Percentiles rank a stretch among this genome's conserved stretches.
These are phyloP conservation scores for Dicrostonyx torquatus DNA, from an alignment of 2,797 vertebrate species.

Conservation along the genomic window DNA sequence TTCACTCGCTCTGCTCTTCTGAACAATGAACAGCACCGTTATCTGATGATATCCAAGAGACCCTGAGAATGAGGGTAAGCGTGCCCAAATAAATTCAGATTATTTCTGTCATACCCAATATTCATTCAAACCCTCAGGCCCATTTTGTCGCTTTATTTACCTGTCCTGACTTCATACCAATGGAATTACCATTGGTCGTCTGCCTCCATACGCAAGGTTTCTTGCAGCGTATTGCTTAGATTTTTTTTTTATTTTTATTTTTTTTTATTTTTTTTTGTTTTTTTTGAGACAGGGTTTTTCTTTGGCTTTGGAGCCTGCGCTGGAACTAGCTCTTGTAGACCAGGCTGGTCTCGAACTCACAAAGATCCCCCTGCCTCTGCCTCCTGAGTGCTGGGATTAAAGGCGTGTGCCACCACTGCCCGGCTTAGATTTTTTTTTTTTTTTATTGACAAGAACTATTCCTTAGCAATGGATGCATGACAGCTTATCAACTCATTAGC, in stretches of 20 bases:
- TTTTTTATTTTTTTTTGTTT: no score
- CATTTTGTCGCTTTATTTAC: not conserved
- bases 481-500: not conserved
- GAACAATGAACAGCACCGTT: not conserved
- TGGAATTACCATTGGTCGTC: not conserved
- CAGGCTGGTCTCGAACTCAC: no score
- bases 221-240: not conserved
- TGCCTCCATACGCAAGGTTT: not conserved
- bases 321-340: no score
- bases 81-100: not conserved
- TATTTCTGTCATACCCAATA: not conserved
- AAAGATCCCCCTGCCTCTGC: no score
- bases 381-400: no score
- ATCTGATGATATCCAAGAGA: not conserved
- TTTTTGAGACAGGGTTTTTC: no score
- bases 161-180: not conserved
- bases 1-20: not conserved
- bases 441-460: not conserved
- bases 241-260: no score
- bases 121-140: not conserved
- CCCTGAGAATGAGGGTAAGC: not conserved
- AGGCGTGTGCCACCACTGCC: no score
- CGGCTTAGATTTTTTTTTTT: no score
- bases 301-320: no score
- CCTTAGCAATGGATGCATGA: not conserved